A percentile compares a stretch with the other conserved stretches of the same genome.
Evolutionary conservation across 2,797 vertebrate species (phyloP).

Genomic region (Chrysocyon brachyurus): DNA sequence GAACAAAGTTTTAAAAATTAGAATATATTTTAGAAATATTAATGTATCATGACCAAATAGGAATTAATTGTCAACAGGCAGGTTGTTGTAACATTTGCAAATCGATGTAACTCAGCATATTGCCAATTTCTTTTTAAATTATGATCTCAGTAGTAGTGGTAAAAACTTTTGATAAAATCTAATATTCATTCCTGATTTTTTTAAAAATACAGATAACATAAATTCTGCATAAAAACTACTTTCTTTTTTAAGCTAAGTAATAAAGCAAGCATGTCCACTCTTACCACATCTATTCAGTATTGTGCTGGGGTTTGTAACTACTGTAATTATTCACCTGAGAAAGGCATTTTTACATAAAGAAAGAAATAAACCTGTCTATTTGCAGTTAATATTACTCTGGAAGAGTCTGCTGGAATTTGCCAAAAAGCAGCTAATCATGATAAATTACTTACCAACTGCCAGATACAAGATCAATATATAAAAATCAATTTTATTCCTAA

Average conservation of each 20-base stretch:
- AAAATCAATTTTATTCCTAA: too few relatives aligned
- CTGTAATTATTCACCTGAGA: background rate
- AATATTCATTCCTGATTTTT: background rate
- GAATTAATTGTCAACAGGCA: background rate
- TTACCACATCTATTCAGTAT: background rate
- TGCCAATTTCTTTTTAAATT: background rate
- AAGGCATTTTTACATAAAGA: background rate
- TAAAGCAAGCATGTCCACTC: background rate
- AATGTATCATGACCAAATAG: background rate
- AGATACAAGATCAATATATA: too few relatives aligned
- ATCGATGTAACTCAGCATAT: background rate
- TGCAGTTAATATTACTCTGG: too few relatives aligned
- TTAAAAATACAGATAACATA: background rate
- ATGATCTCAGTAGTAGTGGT: background rate
- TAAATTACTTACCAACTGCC: too few relatives aligned
- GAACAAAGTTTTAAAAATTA: background rate
- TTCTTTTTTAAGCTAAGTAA: background rate
- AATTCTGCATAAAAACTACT: background rate
- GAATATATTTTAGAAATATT: background rate
- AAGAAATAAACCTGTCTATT: background rate
- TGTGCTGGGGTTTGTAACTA: background rate
- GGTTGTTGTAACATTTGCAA: background rate
- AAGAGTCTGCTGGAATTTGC: too few relatives aligned
- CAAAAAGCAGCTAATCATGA: too few relatives aligned
- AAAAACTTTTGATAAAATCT: background rate